phyloP scores from a whole-genome alignment of 2,113 vertebrate species.

The Apus apus region DNA sequence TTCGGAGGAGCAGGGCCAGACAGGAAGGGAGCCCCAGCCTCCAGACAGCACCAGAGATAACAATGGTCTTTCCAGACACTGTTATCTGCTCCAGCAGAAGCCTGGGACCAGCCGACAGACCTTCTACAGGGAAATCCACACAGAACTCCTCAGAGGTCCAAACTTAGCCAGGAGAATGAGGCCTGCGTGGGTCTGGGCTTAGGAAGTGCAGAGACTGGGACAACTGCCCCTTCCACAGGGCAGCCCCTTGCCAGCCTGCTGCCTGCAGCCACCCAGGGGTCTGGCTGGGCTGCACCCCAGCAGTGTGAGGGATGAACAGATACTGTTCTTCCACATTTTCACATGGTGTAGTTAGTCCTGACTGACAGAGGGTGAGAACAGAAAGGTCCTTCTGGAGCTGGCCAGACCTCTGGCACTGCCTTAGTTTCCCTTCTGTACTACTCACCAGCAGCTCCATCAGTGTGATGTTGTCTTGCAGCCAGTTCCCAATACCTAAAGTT shows the following conservation, averaged over 20 bases:
- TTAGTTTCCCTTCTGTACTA: not conserved
- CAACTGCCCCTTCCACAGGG: not conserved
- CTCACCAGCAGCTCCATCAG: not conserved
- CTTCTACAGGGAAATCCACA: not conserved
- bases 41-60: slow-evolving; percentile 31
- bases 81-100: not conserved
- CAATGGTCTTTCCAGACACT: slow-evolving; percentile 7
- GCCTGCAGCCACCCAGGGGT: not conserved
- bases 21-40: not conserved
- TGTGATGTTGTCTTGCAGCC: not conserved
- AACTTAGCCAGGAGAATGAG: rapidly evolving
- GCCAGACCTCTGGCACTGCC: rapidly evolving
- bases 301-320: not conserved
- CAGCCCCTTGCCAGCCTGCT: rapidly evolving
- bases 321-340: not conserved
- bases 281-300: not conserved
- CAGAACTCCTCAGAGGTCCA: rapidly evolving
- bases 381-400: not conserved
- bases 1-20: not conserved
- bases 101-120: not conserved
- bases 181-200: not conserved
- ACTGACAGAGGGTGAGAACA: not conserved
- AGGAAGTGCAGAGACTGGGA: not conserved
- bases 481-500: not conserved
- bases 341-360: not conserved